Evolutionary conservation across 2,113 vertebrate genomes (phyloP), one percentile per base, ranked within the genome.

Genomic region (Rhynchomys soricoides): DNA sequence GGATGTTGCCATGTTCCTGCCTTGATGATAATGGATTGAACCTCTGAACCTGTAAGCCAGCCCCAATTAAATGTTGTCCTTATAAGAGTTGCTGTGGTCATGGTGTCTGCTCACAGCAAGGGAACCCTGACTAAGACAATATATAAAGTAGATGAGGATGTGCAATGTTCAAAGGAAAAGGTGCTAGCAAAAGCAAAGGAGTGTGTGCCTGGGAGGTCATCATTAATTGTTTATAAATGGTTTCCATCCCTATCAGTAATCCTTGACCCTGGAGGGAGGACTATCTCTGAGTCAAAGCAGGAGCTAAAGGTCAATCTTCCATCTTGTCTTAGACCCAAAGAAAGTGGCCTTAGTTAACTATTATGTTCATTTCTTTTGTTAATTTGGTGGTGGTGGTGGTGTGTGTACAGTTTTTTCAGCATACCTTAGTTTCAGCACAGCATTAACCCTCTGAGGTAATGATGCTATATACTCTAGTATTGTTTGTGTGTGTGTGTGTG

Each of bases 111-210:
- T 34, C 13, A 68, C 31, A 34, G 31, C 66, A 68, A 31, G 34
- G 34, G 16, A 66, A 16, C 13, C 5, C 66, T 29, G 34, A 68
- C 66, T 68, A 68, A 68, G 64, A 34, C 4, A 15, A 68, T 68
- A 68, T 68, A 34, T 34, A 90, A 73, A 87, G 73, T 16, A 64
- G 91, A 74, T 9, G 7, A 26, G 87, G 78, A 75, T 71, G 91
- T 31, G 48, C 91, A 96, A 93, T 15, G 75, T 17, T 43, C 21
- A 57, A 74, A 93, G 40, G 31, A 70, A 94, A 91, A 89, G 13
- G 75, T 87, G 52, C 73, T 16, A 70, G n/a, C 37, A 78, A 86
- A 95, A 66, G 59, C 77, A 64, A 26, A 34, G 6, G 82, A 71
- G 2, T 59, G 3, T 74, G 52, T 68, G 34, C 11, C 78, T 86